Evolutionary conservation across 2,888 invertebrate species (phyloP), one percentile per base, ranked within the genome.

Genomic region (Tinea trinotella): DNA sequence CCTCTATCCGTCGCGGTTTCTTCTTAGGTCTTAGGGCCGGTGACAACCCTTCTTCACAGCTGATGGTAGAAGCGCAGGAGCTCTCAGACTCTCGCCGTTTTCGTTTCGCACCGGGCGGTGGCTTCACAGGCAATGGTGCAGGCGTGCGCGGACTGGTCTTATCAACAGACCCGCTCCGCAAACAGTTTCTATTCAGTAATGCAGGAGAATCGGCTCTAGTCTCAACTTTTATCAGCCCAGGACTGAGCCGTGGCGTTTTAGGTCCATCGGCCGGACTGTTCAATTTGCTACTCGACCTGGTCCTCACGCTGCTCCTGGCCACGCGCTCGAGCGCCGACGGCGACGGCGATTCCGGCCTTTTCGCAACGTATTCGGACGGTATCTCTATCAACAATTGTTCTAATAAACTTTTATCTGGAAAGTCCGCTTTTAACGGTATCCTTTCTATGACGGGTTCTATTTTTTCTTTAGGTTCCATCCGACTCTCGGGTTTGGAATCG

Each of bases 301-400:
- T 92, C 54, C 91, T 80, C 7, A 91, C 89, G 54, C 89, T 87
- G 63, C 85, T 70, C 57, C 88, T 74, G 48, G 80, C 76, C 36
- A 79, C 82, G 9, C 82, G 67, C 57, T 86, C 86, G 0, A 83
- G 62, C 18, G 83, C 74, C 1, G 84, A 82, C 15, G 87, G 87
- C 3, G 87, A 87, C 0, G 83, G 78, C 1, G 86, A 84, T 59
- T 74, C 78, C 0, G 78, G 69, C 62, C 80, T 64, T 65, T 87
- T 89, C 57, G 83, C 87, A 54, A 75, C 74, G 62, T 85, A 87
- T 53, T 89, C 88, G 57, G 88, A 83, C 3, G 95, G 95, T 62
- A 95, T 95, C 71, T 95, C 95, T 62, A 95, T 95, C 1, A 94
- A 87, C 62, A 95, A 87, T 68, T 95, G 94, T 66, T 94, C 93